Conservation (phyloP, 2,113 vertebrate genomes). For the Hucho hucho region DNA sequence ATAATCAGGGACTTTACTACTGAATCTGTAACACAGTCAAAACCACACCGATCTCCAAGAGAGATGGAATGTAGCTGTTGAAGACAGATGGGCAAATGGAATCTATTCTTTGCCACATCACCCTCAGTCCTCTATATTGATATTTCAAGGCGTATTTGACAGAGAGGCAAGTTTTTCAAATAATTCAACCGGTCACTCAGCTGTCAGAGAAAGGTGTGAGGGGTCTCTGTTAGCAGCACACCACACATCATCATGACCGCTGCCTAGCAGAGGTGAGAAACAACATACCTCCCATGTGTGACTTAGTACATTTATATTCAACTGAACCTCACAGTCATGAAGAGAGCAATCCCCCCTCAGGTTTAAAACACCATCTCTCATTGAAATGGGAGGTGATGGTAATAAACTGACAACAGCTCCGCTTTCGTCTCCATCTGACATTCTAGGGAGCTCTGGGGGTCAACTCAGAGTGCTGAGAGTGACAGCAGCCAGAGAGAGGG, state of each 20-base stretch:
- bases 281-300: neutral
- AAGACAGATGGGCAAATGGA: no score
- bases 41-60: neutral
- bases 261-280: neutral
- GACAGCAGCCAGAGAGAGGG: conserved; percentile 9
- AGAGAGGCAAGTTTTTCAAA: no score
- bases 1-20: neutral
- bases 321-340: neutral
- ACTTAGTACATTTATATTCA: neutral
- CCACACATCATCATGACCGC: neutral
- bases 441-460: neutral
- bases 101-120: no score
- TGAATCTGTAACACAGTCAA: neutral
- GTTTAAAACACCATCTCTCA: neutral
- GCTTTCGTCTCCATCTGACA: conserved; percentile 4
- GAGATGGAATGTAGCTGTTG: neutral
- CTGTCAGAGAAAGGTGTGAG: neutral
- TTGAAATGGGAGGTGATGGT: conserved; percentile 3
- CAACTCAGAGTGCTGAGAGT: neutral
- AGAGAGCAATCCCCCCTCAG: neutral
- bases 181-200: no score
- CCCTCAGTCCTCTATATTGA: no score
- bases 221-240: neutral
- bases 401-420: conserved; percentile 25
- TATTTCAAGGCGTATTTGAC: neutral